Evolutionary conservation across 2,888 invertebrate genomes (phyloP).

Genomic region (Acrocyrtus sp.): DNA sequence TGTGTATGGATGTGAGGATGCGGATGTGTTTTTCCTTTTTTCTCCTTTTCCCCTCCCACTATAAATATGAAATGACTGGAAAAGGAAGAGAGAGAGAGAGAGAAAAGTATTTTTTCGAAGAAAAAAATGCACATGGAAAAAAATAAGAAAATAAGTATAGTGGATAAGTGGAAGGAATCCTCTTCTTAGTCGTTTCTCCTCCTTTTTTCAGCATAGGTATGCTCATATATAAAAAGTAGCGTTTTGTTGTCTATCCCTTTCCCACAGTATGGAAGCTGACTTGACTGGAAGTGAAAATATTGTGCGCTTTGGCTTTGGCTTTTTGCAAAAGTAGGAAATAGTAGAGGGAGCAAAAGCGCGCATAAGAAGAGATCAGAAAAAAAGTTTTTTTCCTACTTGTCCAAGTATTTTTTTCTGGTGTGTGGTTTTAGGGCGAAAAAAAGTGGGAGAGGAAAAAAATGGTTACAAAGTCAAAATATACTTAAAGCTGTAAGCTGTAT

Average conservation of each 20-base stretch:
- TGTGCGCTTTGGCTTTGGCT: neutral
- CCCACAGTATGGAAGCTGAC: slow-evolving; percentile 42
- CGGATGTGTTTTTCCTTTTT: neutral
- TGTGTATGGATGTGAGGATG: slow-evolving; percentile 13
- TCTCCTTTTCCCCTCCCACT: neutral
- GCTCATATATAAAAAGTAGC: no score
- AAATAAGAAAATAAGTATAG: no score
- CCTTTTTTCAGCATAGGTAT: no score
- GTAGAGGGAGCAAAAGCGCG: neutral
- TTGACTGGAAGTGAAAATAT: slow-evolving; percentile 22
- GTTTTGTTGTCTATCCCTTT: no score
- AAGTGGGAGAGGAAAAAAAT: slow-evolving; percentile 3
- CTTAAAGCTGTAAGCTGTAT: slow-evolving; percentile 9
- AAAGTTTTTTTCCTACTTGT: slow-evolving; percentile 31
- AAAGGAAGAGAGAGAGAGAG: no score
- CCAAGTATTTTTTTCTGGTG: slow-evolving; percentile 21
- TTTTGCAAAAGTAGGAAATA: neutral
- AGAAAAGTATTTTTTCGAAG: neutral
- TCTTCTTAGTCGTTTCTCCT: neutral
- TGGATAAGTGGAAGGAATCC: neutral
- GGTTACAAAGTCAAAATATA: no score
- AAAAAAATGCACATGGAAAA: neutral
- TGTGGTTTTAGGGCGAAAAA: slow-evolving; percentile 10
- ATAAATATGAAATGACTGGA: neutral
- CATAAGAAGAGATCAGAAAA: slow-evolving; percentile 23